Percentiles rank a stretch among this genome's conserved stretches.
Conservation (phyloP, 2,888 invertebrate genomes). For the Mycalesis mineus region DNA sequence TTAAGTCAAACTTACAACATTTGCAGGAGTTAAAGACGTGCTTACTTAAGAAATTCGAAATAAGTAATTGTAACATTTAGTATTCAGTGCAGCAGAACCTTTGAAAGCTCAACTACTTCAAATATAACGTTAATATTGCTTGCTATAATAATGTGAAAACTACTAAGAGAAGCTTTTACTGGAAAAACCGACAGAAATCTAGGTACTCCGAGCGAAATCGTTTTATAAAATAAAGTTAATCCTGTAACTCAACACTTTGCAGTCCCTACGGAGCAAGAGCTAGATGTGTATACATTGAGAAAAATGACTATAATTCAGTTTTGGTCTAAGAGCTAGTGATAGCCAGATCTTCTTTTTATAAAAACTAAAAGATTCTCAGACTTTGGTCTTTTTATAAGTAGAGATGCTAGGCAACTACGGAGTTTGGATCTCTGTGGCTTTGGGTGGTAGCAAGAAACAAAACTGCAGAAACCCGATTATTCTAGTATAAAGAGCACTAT, state of each 20-base stretch:
- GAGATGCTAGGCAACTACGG: too few relatives aligned
- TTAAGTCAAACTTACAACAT: not conserved
- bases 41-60: not conserved
- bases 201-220: conserved; percentile 50
- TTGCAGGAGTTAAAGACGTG: not conserved
- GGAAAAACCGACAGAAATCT: conserved; percentile 50
- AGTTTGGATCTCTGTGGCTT: too few relatives aligned
- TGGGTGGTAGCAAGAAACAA: too few relatives aligned
- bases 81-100: not conserved
- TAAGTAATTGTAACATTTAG: not conserved
- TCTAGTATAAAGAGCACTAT: too few relatives aligned
- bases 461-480: too few relatives aligned
- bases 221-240: conserved; percentile 73
- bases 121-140: not conserved
- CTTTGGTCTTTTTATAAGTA: too few relatives aligned
- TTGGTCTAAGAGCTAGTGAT: too few relatives aligned
- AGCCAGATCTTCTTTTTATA: too few relatives aligned
- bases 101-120: not conserved
- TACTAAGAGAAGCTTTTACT: not conserved
- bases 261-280: conserved; percentile 60
- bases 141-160: not conserved
- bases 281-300: conserved; percentile 60
- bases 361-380: too few relatives aligned
- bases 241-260: conserved; percentile 69
- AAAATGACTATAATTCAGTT: conserved; percentile 74